These are phyloP conservation scores for Conops quadrifasciatus DNA, from an alignment of 2,888 invertebrate species.

Conservation along the genomic window DNA sequence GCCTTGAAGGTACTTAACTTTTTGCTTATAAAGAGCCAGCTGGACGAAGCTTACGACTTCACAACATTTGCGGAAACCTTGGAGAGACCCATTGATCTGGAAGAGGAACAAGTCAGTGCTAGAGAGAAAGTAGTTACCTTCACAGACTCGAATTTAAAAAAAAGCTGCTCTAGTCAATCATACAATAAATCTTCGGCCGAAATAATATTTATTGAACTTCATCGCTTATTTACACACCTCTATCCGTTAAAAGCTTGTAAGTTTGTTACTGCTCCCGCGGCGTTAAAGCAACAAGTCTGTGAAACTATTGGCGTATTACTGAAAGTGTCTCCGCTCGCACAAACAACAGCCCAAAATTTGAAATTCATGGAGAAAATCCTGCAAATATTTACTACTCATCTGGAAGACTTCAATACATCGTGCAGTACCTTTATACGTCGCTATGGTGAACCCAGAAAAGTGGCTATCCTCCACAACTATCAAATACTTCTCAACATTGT, in stretches of 20 bases:
- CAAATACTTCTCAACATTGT: slow-evolving; percentile 54
- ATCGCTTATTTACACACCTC: slow-evolving; percentile 49
- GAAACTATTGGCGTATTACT: slow-evolving; percentile 56
- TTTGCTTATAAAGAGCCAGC: slow-evolving; percentile 51
- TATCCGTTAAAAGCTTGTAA: slow-evolving; percentile 48
- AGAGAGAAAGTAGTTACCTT: neutral
- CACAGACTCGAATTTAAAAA: neutral
- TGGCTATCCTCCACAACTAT: slow-evolving; percentile 55
- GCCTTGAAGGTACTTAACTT: slow-evolving; percentile 48
- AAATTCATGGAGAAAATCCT: slow-evolving; percentile 52
- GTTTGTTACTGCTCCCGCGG: slow-evolving; percentile 48
- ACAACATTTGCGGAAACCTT: slow-evolving; percentile 43
- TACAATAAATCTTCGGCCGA: slow-evolving; percentile 32
- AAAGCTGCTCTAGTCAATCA: neutral
- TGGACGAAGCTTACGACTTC: slow-evolving; percentile 31
- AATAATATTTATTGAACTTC: slow-evolving; percentile 47
- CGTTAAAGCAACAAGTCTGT: slow-evolving; percentile 50
- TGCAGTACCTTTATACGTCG: slow-evolving; percentile 57
- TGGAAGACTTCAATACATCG: slow-evolving; percentile 51
- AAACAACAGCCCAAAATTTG: slow-evolving; percentile 48
- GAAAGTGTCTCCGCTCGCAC: slow-evolving; percentile 52
- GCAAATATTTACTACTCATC: slow-evolving; percentile 52
- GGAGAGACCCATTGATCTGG: slow-evolving; percentile 34
- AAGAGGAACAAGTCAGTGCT: slow-evolving; percentile 12
- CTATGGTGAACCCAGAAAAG: slow-evolving; percentile 56